Base-by-base conservation (phyloP, 2,797 vertebrate genomes). In the Argyrosomus regius region DNA sequence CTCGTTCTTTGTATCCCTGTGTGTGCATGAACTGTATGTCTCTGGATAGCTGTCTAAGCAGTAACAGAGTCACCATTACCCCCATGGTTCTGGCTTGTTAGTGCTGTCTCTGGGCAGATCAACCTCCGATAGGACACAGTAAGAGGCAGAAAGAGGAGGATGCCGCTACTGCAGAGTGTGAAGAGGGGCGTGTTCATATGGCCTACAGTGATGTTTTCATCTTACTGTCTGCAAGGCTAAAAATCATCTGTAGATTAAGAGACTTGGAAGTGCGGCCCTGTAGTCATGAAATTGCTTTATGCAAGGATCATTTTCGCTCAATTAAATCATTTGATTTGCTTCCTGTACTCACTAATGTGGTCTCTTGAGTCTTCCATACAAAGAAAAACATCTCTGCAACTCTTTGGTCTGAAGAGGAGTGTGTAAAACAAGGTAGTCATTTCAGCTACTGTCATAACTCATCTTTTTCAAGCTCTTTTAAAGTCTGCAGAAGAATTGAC, bases 101-200 rank as follows among this genome's bases (percentile, higher is more conserved):
- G 83, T 39, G 82, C 86, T 89, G 89, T 93, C 87, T 93, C 91
- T 39, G 72, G 91, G 92, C 91, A 93, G 89, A 94, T 83, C 64
- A 68, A 31, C 70, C 84, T 83, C 78, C 18, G 58, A 67, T 43
- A 75, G 75, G 82, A 72, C 53, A 39, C 48, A 22, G 57, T 64
- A 54, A 50, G 75, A 79, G 74, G 65, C 20, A 5, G 63, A 48
- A 62, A 20, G 49, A 87, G 60, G 64, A 64, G 70, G 78, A 83
- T 68, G 81, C 54, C 53, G 26, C 48, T 54, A 61, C 78, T 72
- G 76, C 84, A 76, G 75, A 79, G 22, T 14, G 60, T 65, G 68
- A 69, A 24, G 59, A 39, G 28, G 57, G 26, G 53, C 10, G 17
- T 77, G 45, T 74, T 73, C 17, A 59, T 41, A 50, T 49, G 58